Conservation (phyloP, 1,140 invertebrate genomes). For the Heliconius hewitsoni region DNA sequence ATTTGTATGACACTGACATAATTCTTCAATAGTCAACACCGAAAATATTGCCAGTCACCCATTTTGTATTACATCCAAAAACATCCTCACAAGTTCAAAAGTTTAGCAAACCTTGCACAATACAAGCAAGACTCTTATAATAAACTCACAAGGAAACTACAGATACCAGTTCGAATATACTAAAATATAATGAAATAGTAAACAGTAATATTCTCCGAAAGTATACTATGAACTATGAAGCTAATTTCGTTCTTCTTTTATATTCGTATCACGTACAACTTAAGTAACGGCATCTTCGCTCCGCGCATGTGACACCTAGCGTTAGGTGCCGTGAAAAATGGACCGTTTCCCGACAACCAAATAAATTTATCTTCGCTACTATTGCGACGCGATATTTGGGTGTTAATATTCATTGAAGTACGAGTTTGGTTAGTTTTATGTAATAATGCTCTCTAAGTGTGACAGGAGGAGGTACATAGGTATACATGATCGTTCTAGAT, state of each 20-base stretch:
- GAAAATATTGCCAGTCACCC: background rate
- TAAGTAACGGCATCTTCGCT: slow-evolving; percentile 78
- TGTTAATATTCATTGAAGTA: slow-evolving; percentile 77
- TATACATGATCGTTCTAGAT: too few relatives aligned
- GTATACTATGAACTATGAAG: slow-evolving; percentile 55
- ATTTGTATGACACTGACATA: background rate
- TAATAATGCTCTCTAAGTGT: background rate
- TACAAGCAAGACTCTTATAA: background rate
- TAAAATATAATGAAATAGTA: slow-evolving; percentile 42
- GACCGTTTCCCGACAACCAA: slow-evolving; percentile 71
- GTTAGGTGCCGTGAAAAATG: slow-evolving; percentile 80
- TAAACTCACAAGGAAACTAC: background rate
- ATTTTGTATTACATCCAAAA: background rate
- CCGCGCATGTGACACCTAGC: slow-evolving; percentile 77
- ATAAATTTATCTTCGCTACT: slow-evolving; percentile 77
- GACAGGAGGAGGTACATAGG: background rate
- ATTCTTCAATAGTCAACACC: background rate
- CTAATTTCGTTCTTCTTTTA: slow-evolving; percentile 66
- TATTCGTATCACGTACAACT: slow-evolving; percentile 71
- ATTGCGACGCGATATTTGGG: slow-evolving; percentile 71
- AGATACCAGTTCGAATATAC: slow-evolving; percentile 29
- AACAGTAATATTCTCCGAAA: slow-evolving; percentile 61
- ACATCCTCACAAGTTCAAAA: background rate
- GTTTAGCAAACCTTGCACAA: background rate
- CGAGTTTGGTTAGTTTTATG: background rate